Conservation (phyloP, 2,797 vertebrate species). For the Prunella strophiata region DNA sequence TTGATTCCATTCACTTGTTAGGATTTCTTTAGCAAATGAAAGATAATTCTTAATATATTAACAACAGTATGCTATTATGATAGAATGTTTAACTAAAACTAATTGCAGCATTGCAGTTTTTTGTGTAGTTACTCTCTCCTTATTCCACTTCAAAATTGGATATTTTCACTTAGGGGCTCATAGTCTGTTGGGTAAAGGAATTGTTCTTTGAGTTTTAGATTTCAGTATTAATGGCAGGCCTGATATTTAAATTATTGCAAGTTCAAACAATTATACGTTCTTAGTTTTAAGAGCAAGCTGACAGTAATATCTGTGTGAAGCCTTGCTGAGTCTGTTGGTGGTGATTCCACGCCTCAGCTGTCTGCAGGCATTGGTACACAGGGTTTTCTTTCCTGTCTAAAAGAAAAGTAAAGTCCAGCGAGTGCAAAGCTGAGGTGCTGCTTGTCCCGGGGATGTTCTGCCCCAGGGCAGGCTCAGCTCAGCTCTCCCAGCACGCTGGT, state of each 20-base stretch:
- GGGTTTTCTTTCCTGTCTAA: not conserved
- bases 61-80: not conserved
- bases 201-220: not conserved
- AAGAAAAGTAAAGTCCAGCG: not conserved
- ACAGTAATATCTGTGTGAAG: not conserved
- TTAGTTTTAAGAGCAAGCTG: not conserved
- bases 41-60: not conserved
- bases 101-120: not conserved
- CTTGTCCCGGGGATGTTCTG: not conserved
- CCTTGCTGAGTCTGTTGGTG: not conserved
- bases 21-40: not conserved
- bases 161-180: not conserved
- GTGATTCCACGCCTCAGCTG: not conserved
- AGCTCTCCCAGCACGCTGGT: not conserved
- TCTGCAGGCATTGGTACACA: rapidly evolving
- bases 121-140: not conserved
- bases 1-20: not conserved
- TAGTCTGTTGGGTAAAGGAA: not conserved
- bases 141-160: not conserved
- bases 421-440: not conserved
- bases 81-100: not conserved
- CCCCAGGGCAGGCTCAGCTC: not conserved
- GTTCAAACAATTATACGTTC: not conserved
- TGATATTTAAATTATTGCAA: not conserved
- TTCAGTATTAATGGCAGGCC: not conserved